Evolutionary conservation across 2,797 vertebrate species (phyloP), one percentile per base, ranked within the genome.

Genomic region (Labroides dimidiatus): DNA sequence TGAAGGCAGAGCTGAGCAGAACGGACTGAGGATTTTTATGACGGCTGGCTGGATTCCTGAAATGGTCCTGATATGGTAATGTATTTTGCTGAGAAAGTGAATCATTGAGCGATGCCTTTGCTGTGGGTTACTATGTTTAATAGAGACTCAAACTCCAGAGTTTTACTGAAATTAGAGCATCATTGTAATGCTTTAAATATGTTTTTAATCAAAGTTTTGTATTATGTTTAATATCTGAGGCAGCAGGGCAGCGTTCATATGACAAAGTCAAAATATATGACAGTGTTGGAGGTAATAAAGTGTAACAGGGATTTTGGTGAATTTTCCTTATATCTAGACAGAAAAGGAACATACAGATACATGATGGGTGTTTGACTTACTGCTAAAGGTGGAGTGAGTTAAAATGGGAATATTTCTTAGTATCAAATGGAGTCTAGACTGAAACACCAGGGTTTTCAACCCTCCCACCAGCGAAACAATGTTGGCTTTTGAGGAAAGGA

Each of bases 51-150:
- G 10, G 57, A 81, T 84, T 91, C 91, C 90, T 87, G 75, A 85
- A 64, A 64, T 45, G 56, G 47, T 84, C 89, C 92, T 56, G 75
- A 90, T 92, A 89, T 91, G 84, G 91, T 85, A 48, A 66, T 71
- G 82, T 58, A 67, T 82, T 89, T 58, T 65, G 75, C 44, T 21
- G 73, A 83, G 58, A 82, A 56, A 51, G 24, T 36, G 55, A 71
- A 81, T 65, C 67, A 61, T 69, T 23, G 56, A n/a, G 45, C 44
- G 67, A 53, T 58, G 44, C 36, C 19, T 70, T 70, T 58, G 59
- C 53, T 59, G 44, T n/a, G 45, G 27, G 64, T 58, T 69, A 27
- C 36, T 51, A 49, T 19, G 64, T 70, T 72, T 70, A 62, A 75
- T 77, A 79, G 8, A 23, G 41, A 50, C 43, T 52, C 20, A 27